These are phyloP conservation scores for Sebastes iracundus DNA, from an alignment of 2,797 vertebrate genomes.

Conservation along the genomic window DNA sequence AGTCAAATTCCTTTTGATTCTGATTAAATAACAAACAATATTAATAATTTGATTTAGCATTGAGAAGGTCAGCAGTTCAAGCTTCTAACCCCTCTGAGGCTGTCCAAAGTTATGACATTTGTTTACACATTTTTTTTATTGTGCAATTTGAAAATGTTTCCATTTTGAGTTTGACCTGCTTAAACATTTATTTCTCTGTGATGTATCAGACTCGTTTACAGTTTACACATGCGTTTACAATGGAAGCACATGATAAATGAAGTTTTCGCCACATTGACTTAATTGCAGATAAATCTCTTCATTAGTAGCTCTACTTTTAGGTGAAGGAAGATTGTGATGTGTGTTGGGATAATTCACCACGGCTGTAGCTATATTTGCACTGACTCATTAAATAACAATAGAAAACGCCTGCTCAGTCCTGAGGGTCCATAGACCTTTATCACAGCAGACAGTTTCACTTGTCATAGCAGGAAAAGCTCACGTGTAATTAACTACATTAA, in stretches of 20 bases:
- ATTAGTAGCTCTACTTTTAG: neutral
- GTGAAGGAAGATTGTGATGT: neutral
- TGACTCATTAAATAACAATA: neutral
- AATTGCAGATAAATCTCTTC: neutral
- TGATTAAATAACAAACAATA: neutral
- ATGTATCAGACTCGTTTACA: no score
- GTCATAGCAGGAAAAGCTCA: neutral
- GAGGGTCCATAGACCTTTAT: neutral
- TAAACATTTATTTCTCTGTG: no score
- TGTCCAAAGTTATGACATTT: no score
- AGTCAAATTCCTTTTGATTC: neutral
- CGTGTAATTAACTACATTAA: neutral
- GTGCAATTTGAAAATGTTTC: no score
- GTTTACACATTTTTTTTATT: neutral
- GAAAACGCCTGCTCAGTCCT: neutral
- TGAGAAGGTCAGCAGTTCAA: neutral
- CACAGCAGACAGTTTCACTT: neutral
- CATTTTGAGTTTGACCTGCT: no score
- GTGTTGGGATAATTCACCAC: neutral
- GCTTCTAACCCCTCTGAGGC: neutral
- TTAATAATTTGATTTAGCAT: neutral
- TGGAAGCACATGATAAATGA: neutral
- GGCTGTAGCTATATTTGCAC: neutral
- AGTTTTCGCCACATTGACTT: neutral
- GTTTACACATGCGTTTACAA: neutral